Evolutionary conservation across 2,888 invertebrate species (phyloP).

Genomic region (Drosophila ezoana): DNA sequence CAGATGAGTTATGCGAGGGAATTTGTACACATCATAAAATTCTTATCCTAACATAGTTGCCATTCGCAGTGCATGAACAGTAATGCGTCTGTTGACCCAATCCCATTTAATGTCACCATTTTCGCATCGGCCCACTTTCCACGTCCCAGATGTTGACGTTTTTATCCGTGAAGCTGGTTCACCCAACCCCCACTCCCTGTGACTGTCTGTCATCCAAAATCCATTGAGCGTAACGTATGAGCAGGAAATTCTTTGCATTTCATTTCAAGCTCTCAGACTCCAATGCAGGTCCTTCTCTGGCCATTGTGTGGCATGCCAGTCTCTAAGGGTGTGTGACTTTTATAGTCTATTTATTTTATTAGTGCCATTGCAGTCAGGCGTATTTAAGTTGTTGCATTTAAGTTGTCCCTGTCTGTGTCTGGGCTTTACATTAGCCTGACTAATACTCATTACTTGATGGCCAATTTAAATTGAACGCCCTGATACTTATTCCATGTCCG

Average conservation of each 20-base stretch:
- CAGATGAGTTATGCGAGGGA: constrained; percentile 16
- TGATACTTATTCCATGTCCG: constrained; percentile 11
- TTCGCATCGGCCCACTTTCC: constrained; percentile 2
- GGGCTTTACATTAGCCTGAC: constrained; percentile 6
- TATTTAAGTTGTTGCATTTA: constrained; percentile 8
- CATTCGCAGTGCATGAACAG: constrained; percentile 10
- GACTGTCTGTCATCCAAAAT: constrained; percentile 44
- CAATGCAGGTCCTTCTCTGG: background rate
- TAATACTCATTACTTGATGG: constrained; percentile 13
- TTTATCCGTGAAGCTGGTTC: constrained; percentile 7
- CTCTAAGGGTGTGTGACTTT: constrained; percentile 17
- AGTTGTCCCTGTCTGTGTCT: constrained; percentile 15
- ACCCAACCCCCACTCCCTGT: background rate
- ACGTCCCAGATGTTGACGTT: constrained; percentile 17
- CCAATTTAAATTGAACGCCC: constrained; percentile 16
- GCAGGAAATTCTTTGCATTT: constrained; percentile 43
- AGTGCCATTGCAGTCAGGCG: constrained; percentile 40
- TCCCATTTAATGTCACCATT: constrained; percentile 32
- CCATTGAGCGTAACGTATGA: constrained; percentile 55
- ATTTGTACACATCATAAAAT: constrained; percentile 27
- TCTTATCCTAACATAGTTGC: constrained; percentile 1
- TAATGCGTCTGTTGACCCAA: constrained; percentile 51
- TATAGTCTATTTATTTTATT: constrained; percentile 69
- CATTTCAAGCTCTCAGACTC: constrained; percentile 27
- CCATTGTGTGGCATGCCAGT: background rate